Conservation (phyloP, 2,888 invertebrate species). For the Hoplodrina blanda region DNA sequence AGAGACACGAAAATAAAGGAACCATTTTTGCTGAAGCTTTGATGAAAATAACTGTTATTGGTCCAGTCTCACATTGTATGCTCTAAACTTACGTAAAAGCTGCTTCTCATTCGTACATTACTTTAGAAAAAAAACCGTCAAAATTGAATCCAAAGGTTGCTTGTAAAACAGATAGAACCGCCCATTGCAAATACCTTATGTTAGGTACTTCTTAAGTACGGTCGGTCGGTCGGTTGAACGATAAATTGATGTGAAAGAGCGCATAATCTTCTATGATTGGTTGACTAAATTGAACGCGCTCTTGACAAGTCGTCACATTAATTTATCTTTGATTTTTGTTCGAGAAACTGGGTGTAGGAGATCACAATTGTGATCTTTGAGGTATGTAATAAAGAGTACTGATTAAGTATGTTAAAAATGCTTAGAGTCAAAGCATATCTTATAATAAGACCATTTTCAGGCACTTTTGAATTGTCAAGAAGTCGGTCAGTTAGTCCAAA, state of each 20-base stretch:
- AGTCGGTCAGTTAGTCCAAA: no score
- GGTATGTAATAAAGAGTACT: not conserved
- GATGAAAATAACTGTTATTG: not conserved
- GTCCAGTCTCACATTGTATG: not conserved
- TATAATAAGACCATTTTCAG: no score
- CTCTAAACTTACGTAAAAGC: not conserved
- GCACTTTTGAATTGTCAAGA: no score
- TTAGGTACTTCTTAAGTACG: not conserved
- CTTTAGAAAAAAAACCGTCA: not conserved
- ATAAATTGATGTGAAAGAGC: not conserved
- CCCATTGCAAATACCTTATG: not conserved
- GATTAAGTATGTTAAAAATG: no score
- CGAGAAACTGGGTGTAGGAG: not conserved
- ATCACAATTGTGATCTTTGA: not conserved
- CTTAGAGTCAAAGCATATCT: no score
- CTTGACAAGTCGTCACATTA: not conserved
- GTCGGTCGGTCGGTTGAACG: not conserved
- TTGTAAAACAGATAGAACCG: no score
- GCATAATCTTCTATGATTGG: not conserved
- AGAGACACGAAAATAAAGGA: not conserved
- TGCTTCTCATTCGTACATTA: conserved; percentile 1
- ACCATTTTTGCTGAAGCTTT: not conserved
- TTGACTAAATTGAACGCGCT: not conserved
- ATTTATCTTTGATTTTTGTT: not conserved
- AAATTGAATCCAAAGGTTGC: not conserved